Evolutionary conservation across 1,140 invertebrate genomes (phyloP), one percentile per base, ranked within the genome.

Genomic region (Notospermus geniculatus): DNA sequence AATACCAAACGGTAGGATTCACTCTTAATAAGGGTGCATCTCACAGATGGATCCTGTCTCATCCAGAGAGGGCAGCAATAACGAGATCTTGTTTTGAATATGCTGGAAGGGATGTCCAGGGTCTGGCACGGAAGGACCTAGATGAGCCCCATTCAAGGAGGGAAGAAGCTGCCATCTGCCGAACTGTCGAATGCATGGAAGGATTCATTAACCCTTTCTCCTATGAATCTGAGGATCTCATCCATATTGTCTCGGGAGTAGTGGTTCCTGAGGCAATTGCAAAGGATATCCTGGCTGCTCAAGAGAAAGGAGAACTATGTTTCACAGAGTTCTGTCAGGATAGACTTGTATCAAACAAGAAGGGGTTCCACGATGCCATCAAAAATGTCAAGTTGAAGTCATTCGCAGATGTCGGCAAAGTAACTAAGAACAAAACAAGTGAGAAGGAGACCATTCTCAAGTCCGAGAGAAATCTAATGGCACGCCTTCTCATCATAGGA

Each of bases 151-250:
- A 54, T 36, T 57, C 57, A 11, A 43, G 43, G 39, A 46, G 15
- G 19, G 59, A 65, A 28, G 59, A 65, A 43, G 2, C 27, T 2
- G 54, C 19, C 41, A 46, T 65, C 22, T 30, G 39, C 19, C 22
- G 25, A 13, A 22, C 46, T 4, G 0, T 61, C n/a, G n/a, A n/a
- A n/a, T n/a, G n/a, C n/a, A n/a, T n/a, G 23, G 23, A 64, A 28
- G 28, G 15, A 22, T 60, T 54, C 59, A 15, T 54, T 15, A 60
- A 65, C 32, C 63, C 54, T 30, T 60, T 60, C 30, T 22, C 30
- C 22, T 11, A 59, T 15, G 23, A 19, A 17, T 4, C n/a, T 23
- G 56, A 56, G 11, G 29, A 41, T 15, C 36, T 64, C 23, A 19
- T 55, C 7, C 28, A 29, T n/a, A 36, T 36, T 36, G 32, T 36